Conservation (phyloP, 2,888 invertebrate species). For the Cosmia trapezina region DNA sequence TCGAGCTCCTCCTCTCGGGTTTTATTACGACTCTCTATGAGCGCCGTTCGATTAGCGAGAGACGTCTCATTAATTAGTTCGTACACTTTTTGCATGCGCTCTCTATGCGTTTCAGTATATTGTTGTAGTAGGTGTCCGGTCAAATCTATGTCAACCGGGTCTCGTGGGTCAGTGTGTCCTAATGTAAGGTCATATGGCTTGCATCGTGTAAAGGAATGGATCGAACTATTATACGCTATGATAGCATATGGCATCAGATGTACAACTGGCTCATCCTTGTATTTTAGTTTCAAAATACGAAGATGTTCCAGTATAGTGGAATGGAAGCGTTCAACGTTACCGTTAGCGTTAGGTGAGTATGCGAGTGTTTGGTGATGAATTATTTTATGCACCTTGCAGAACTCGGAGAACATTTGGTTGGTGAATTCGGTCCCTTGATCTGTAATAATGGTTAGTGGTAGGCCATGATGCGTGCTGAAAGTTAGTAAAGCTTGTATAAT, state of each 20-base stretch:
- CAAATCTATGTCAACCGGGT: conserved; percentile 5
- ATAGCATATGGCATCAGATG: conserved; percentile 6
- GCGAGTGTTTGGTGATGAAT: background rate
- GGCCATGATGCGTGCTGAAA: conserved; percentile 8
- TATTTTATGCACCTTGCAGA: background rate
- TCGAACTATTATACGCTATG: conserved; percentile 3
- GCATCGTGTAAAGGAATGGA: background rate
- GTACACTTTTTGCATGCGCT: conserved; percentile 1
- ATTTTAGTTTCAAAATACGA: background rate
- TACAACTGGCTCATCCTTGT: background rate
- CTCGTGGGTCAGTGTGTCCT: conserved; percentile 6
- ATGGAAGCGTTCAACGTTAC: background rate
- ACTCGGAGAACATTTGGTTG: conserved; percentile 10
- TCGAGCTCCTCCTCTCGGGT: conserved; percentile 1
- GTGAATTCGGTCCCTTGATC: conserved; percentile 11
- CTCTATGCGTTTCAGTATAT: background rate
- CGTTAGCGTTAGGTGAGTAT: conserved; percentile 1
- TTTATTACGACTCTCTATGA: conserved; percentile 6
- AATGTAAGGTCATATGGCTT: background rate
- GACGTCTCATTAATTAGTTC: conserved; percentile 1
- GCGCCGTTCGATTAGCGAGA: conserved; percentile 1
- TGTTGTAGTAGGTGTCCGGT: conserved; percentile 1
- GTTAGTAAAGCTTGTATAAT: background rate
- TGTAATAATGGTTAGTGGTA: conserved; percentile 7
- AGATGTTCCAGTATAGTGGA: conserved; percentile 6